A percentile compares a stretch with the other conserved stretches of the same genome.
Evolutionary conservation across 2,113 vertebrate species (phyloP).

Genomic region (Saguinus imperator): DNA sequence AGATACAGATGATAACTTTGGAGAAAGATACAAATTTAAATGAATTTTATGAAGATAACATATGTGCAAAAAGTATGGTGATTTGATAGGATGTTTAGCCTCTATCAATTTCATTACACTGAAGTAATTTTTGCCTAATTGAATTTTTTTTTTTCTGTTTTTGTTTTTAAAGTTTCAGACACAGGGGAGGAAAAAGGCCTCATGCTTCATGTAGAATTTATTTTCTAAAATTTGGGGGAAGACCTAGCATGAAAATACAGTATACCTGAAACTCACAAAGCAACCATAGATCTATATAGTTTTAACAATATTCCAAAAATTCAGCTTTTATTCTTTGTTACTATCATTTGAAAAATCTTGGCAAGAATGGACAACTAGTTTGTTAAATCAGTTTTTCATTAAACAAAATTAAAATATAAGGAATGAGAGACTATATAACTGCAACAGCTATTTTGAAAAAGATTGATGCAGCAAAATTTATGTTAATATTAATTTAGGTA

Average conservation of each 20-base stretch:
- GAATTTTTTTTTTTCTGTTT: neutral
- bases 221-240: neutral
- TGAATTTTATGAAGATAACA: neutral
- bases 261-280: neutral
- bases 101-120: neutral
- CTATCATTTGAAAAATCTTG: neutral
- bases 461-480: conserved; percentile 71
- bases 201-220: neutral
- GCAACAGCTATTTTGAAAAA: conserved; percentile 60
- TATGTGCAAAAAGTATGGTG: neutral
- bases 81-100: neutral
- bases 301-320: neutral
- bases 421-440: neutral
- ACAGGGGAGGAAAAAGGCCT: neutral
- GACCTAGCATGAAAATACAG: neutral
- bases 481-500: conserved; percentile 73
- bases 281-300: neutral
- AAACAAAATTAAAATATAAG: neutral
- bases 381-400: neutral
- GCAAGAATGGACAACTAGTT: neutral
- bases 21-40: neutral
- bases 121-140: neutral
- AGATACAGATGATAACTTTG: neutral
- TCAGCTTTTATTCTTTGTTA: neutral
- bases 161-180: neutral